Conservation (phyloP, 2,113 vertebrate genomes). For the Mormyrus lacerda region DNA sequence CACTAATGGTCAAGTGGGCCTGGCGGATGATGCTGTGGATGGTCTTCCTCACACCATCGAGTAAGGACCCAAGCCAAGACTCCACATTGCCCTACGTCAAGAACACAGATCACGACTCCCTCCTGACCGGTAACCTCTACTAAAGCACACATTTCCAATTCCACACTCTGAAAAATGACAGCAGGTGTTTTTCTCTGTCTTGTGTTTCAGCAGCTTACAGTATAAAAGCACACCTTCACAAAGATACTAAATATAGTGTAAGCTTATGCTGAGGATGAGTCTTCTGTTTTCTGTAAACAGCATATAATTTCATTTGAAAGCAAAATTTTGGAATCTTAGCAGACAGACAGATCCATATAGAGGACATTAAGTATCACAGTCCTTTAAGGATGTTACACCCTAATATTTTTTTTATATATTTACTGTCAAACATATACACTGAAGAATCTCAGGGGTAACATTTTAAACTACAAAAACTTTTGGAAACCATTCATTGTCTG, state of each 20-base stretch:
- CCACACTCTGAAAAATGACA: background rate
- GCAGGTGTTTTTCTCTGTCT: background rate
- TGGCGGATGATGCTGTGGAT: slow-evolving; percentile 56
- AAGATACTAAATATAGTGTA: background rate
- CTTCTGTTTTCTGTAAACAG: no score
- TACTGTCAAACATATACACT: background rate
- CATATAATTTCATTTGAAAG: background rate
- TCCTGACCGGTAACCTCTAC: background rate
- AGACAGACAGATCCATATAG: background rate
- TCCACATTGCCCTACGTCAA: slow-evolving; percentile 57
- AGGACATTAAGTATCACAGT: background rate
- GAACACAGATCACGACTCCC: background rate
- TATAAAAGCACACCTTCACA: background rate
- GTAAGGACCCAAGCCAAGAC: slow-evolving; percentile 57
- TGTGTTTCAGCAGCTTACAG: background rate
- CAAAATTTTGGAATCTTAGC: background rate
- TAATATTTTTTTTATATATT: background rate
- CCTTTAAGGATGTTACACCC: background rate
- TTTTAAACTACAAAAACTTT: background rate
- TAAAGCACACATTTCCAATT: background rate
- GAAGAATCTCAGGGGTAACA: background rate
- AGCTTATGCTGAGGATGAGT: background rate
- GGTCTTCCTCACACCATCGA: slow-evolving; percentile 59
- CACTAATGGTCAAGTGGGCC: slow-evolving; percentile 51
- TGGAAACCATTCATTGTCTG: background rate